Conservation (phyloP, 2,888 invertebrate species). For the Mechanitis messenoides region DNA sequence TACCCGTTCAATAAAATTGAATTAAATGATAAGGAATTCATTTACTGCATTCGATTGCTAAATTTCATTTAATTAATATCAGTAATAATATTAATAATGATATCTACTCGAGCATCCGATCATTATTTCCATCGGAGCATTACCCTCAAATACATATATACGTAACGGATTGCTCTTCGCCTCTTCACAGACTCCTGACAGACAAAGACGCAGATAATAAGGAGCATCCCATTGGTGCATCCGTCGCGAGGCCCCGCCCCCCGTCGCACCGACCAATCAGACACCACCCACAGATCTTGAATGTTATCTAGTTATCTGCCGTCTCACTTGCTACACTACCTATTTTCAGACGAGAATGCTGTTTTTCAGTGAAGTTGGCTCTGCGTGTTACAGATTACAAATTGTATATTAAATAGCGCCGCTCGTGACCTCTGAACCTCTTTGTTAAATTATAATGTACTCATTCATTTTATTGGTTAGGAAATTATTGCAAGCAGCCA, state of each 20-base stretch:
- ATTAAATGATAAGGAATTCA: neutral
- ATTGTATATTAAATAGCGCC: slow-evolving; percentile 21
- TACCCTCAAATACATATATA: neutral
- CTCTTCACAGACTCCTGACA: slow-evolving; percentile 62
- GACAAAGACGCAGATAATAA: slow-evolving; percentile 76
- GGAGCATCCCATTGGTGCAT: slow-evolving; percentile 78
- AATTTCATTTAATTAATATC: no score
- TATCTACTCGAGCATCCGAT: neutral
- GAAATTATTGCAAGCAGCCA: slow-evolving; percentile 20
- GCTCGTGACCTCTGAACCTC: slow-evolving; percentile 28
- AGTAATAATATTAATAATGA: no score
- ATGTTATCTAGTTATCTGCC: slow-evolving; percentile 75
- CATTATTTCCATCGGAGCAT: no score
- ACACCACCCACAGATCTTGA: slow-evolving; percentile 73
- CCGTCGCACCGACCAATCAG: slow-evolving; percentile 58
- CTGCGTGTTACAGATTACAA: slow-evolving; percentile 13
- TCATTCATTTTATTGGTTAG: slow-evolving; percentile 23
- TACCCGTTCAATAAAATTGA: slow-evolving; percentile 9
- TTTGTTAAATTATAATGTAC: slow-evolving; percentile 34
- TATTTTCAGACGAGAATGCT: slow-evolving; percentile 55
- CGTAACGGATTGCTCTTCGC: neutral
- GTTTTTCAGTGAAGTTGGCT: slow-evolving; percentile 8
- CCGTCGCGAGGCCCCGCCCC: slow-evolving; percentile 71
- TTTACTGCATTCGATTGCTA: neutral
- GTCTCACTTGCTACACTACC: slow-evolving; percentile 65